phyloP scores from a whole-genome alignment of 2,888 invertebrate genomes.

The Amphimallon solstitiale region DNA sequence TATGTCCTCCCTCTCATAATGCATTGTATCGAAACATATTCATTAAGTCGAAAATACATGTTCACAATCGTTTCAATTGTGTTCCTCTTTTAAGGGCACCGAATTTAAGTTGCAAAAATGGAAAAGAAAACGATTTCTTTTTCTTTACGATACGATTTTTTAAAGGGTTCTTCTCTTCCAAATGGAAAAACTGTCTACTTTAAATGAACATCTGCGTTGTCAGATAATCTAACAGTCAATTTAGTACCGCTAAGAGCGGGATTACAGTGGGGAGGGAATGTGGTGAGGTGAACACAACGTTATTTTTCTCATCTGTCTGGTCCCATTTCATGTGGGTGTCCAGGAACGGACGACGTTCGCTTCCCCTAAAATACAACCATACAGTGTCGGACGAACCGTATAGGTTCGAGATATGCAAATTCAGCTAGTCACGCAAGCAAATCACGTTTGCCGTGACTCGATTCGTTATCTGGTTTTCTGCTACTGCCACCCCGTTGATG shows the following conservation, averaged over 20 bases:
- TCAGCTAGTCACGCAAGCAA: slow-evolving; percentile 40
- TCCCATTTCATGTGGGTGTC: neutral
- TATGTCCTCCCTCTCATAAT: too few species aligned
- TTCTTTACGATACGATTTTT: neutral
- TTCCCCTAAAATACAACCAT: neutral
- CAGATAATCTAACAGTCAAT: slow-evolving; percentile 27
- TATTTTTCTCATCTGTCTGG: slow-evolving; percentile 22
- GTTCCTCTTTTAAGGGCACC: neutral
- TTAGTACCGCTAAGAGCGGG: neutral
- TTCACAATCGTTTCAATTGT: too few species aligned
- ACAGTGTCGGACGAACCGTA: slow-evolving; percentile 12
- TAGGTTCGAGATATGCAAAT: slow-evolving; percentile 39
- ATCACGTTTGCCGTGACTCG: slow-evolving; percentile 52
- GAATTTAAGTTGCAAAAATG: neutral
- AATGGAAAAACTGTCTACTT: slow-evolving; percentile 15
- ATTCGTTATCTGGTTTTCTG: slow-evolving; percentile 51
- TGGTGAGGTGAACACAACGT: neutral
- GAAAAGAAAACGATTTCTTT: neutral
- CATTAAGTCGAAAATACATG: too few species aligned
- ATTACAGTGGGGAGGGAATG: too few species aligned
- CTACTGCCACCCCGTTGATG: slow-evolving; percentile 13
- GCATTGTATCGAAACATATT: too few species aligned
- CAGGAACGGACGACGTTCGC: slow-evolving; percentile 5
- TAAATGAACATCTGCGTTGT: slow-evolving; percentile 11
- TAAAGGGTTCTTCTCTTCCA: slow-evolving; percentile 1